Evolutionary conservation across 2,888 invertebrate genomes (phyloP), one percentile per base, ranked within the genome.

Genomic region (Scaptomyza caliginosa): DNA sequence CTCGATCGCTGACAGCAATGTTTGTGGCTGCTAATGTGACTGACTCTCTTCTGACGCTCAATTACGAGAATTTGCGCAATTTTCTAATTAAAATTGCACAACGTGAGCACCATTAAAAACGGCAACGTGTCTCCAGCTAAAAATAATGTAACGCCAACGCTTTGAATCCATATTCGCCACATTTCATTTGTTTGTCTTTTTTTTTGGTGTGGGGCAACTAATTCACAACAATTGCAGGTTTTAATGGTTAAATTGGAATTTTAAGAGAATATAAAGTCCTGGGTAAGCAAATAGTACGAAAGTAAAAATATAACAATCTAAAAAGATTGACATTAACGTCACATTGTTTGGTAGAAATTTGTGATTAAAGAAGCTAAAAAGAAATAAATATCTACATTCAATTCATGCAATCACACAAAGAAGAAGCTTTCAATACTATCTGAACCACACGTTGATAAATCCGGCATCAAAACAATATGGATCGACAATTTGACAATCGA

Each of bases 1-100:
- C 70, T 72, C 75, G 70, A 72, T 72, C 75, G 72, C 72, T 69
- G 72, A 69, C 72, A 74, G 75, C 75, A 49, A 59, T 59, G 72
- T 69, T 69, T 75, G 72, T 65, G 71, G 75, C 75, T 52, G 65
- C 60, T 72, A 72, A 72, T 72, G 72, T 74, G 75, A 54, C 72
- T 34, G 34, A 34, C 16, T 34, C 34, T 43, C 17, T 30, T 64
- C 59, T 46, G 74, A 70, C 75, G 75, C 49, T 75, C 72, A 75
- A 73, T 73, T 75, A 73, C 71, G 65, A 51, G 59, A 45, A 75
- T 74, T 74, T 72, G 72, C 45, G 76, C 72, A 75, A 75, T 73
- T 73, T 73, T 63, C 58, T 74, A 74, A 74, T 74, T 75, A 75
- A 74, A 73, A 74, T 70, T 52, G 66, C 58, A 70, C 65, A 75